These are phyloP conservation scores for Pempheris klunzingeri DNA, from an alignment of 2,797 vertebrate genomes.

Conservation along the genomic window DNA sequence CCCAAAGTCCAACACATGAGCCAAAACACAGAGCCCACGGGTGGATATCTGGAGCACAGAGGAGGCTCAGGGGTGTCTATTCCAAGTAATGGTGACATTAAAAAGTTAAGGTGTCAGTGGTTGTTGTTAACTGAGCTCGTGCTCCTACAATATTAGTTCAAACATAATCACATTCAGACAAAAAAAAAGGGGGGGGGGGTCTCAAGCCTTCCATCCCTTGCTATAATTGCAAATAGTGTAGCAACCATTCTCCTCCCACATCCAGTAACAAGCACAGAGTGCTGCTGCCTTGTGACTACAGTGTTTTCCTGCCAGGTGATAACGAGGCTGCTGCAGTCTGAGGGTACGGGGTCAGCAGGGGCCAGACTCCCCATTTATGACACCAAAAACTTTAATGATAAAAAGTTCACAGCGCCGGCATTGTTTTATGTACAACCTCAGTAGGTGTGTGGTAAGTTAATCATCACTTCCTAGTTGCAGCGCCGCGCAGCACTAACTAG, in stretches of 20 bases:
- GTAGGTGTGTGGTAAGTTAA: not conserved
- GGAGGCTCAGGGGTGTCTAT: not conserved
- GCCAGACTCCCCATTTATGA: conserved; percentile 11
- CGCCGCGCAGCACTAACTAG: not conserved
- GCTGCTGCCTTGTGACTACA: conserved; percentile 26
- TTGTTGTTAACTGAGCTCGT: conserved; percentile 5
- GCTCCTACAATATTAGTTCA: conserved; percentile 6
- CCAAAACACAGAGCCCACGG: not conserved
- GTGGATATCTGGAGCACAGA: conserved; percentile 9
- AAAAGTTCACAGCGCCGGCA: not conserved
- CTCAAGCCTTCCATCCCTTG: conserved; percentile 27
- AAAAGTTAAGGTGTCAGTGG: not conserved
- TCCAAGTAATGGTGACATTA: not conserved
- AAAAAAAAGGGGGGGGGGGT: not conserved
- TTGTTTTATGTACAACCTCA: not conserved
- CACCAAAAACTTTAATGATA: not conserved
- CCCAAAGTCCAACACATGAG: not conserved
- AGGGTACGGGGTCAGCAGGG: conserved; percentile 53
- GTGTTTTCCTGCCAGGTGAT: conserved; percentile 38
- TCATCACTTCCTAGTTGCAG: not conserved
- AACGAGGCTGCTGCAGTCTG: conserved; percentile 45
- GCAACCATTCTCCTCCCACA: not conserved
- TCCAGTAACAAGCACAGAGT: not conserved
- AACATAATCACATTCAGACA: conserved; percentile 51
- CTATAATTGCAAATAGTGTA: conserved; percentile 4